Evolutionary conservation across 2,888 invertebrate genomes (phyloP), one percentile per base, ranked within the genome.

Genomic region (Lottia scabra): DNA sequence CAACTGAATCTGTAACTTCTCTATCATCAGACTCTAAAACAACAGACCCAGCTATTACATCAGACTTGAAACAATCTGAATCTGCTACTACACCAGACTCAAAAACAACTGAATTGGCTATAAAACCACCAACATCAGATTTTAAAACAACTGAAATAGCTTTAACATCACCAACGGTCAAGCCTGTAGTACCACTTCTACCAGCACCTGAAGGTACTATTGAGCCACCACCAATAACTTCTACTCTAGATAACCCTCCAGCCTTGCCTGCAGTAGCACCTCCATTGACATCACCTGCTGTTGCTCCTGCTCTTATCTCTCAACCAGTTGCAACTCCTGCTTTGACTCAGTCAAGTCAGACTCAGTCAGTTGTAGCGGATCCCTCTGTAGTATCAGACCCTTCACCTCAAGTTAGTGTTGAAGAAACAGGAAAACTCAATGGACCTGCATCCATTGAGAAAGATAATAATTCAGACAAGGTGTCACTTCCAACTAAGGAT

Each of bases 401-500:
- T 15, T 56, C 48, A 19, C 48, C 48, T 30, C 26, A 38, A 48
- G 56, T 62, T 48, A 56, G 62, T 66, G 66, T 44, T n/a, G 4
- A 46, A 44, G 66, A 66, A 16, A 23, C 45, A 23, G 66, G 38
- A 23, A n/a, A 27, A 27, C 19, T 19, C 16, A 67, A 56, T 48
- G 67, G 56, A 38, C 48, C 56, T 5, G 48, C 62, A 26, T 48
- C 48, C 2, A 30, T 62, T 12, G 67, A 56, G n/a, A 67, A 67
- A 56, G 67, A 56, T n/a, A 27, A 56, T 10, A 38, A 38, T 5
- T 56, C 48, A n/a, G 67, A 67, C 46, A 38, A 27, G 38, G 38
- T 38, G 5, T 38, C 8, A 38, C 8, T 5, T 38, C 5, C 38
- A 38, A 5, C 38, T 8, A 38, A 38, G 5, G 38, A 38, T 38